phyloP scores from a whole-genome alignment of 2,797 vertebrate species.

The Molothrus aeneus region DNA sequence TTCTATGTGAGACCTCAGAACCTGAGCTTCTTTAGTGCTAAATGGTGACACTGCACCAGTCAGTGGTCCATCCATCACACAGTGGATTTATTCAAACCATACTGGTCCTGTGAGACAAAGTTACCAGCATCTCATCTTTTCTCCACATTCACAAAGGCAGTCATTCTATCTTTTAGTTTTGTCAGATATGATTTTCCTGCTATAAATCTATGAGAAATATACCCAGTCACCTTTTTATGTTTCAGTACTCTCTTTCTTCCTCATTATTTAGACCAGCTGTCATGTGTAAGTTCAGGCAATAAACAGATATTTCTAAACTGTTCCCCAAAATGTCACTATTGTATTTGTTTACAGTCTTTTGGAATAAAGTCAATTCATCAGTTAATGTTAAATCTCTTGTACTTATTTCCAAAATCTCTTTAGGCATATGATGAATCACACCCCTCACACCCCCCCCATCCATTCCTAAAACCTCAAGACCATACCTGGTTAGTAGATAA shows the following conservation, averaged over 20 bases:
- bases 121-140: not conserved
- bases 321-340: not conserved
- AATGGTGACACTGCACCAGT: not conserved
- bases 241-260: not conserved
- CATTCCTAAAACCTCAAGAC: not conserved
- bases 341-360: not conserved
- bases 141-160: not conserved
- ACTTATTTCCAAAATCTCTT: not conserved
- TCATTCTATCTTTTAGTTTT: not conserved
- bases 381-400: not conserved
- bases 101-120: not conserved
- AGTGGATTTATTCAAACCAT: not conserved
- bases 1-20: not conserved
- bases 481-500: not conserved
- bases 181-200: not conserved
- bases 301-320: not conserved
- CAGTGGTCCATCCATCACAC: not conserved
- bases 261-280: not conserved
- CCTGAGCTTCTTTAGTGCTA: not conserved
- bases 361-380: not conserved
- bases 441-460: rapidly evolving
- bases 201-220: not conserved
- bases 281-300: not conserved
- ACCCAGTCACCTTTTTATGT: not conserved
- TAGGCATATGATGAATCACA: not conserved